phyloP scores from a whole-genome alignment of 2,888 invertebrate genomes.

The Biston stratarius region DNA sequence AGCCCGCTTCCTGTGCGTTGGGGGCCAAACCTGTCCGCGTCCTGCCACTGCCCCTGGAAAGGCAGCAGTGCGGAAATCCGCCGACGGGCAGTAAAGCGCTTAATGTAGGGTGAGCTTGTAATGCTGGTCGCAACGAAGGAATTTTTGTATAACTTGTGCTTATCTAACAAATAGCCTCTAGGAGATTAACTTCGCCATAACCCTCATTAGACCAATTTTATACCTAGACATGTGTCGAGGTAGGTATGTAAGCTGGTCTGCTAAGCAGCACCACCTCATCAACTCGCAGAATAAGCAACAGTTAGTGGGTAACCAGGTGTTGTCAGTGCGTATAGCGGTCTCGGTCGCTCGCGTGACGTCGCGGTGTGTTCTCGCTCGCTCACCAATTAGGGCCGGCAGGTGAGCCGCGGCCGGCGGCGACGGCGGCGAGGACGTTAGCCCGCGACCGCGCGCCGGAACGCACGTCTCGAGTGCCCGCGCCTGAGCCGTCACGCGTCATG shows the following conservation, averaged over 20 bases:
- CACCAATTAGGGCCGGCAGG: constrained; percentile 67
- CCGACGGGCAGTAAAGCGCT: constrained; percentile 62
- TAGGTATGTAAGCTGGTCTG: too few relatives aligned
- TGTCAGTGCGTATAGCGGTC: constrained; percentile 62
- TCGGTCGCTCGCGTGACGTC: constrained; percentile 62
- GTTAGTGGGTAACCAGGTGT: constrained; percentile 63
- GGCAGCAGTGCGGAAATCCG: constrained; percentile 78
- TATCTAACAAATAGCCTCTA: too few relatives aligned
- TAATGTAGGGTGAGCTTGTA: not conserved
- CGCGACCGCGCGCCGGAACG: constrained; percentile 69
- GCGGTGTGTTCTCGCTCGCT: constrained; percentile 64
- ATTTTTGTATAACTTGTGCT: too few relatives aligned
- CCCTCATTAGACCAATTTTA: too few relatives aligned
- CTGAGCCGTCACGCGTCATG: constrained; percentile 63
- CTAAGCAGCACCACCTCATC: not conserved
- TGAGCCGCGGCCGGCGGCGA: constrained; percentile 52
- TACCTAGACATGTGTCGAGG: too few relatives aligned
- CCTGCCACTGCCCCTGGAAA: constrained; percentile 55
- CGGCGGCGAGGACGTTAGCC: constrained; percentile 70
- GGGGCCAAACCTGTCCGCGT: constrained; percentile 47
- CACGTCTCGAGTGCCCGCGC: constrained; percentile 51
- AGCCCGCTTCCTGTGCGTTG: constrained; percentile 60
- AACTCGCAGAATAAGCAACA: not conserved
- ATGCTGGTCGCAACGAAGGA: too few relatives aligned
- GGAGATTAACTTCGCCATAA: too few relatives aligned